A percentile compares a stretch with the other conserved stretches of the same genome.
Conservation (phyloP, 2,888 invertebrate genomes). For the Drosophila colorata region DNA sequence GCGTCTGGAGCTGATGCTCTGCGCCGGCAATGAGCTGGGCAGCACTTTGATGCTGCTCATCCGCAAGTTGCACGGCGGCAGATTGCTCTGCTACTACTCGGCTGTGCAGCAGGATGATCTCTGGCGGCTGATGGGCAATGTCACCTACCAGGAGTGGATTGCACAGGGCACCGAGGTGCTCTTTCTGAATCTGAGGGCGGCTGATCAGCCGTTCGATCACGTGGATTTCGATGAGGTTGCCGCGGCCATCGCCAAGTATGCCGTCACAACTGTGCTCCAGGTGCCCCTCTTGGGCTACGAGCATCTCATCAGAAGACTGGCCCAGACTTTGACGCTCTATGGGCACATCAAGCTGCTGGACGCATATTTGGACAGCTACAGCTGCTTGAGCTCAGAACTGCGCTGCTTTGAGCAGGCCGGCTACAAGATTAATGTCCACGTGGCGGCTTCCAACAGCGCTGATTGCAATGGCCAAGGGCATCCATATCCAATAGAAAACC, state of each 20-base stretch:
- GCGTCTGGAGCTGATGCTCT: constrained; percentile 61
- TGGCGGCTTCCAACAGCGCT: neutral
- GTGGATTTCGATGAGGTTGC: constrained; percentile 49
- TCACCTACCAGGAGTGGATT: constrained; percentile 53
- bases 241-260: constrained; percentile 3
- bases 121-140: constrained; percentile 43
- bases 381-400: constrained; percentile 25
- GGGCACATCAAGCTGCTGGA: constrained; percentile 49
- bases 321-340: constrained; percentile 31
- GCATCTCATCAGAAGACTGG: constrained; percentile 35
- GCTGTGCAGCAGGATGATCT: constrained; percentile 61
- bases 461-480: neutral
- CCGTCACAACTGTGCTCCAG: constrained; percentile 7
- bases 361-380: constrained; percentile 22
- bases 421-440: constrained; percentile 6
- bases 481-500: neutral
- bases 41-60: constrained; percentile 57
- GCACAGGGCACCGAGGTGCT: constrained; percentile 53
- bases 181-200: constrained; percentile 51
- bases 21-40: constrained; percentile 52
- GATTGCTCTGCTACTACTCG: constrained; percentile 63
- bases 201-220: constrained; percentile 24
- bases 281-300: constrained; percentile 63
- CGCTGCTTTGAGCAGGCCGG: constrained; percentile 14
- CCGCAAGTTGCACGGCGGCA: constrained; percentile 33